Percentiles rank a stretch among this genome's conserved stretches.
phyloP scores from a whole-genome alignment of 2,797 vertebrate genomes.

The Enteromius anoplus region DNA sequence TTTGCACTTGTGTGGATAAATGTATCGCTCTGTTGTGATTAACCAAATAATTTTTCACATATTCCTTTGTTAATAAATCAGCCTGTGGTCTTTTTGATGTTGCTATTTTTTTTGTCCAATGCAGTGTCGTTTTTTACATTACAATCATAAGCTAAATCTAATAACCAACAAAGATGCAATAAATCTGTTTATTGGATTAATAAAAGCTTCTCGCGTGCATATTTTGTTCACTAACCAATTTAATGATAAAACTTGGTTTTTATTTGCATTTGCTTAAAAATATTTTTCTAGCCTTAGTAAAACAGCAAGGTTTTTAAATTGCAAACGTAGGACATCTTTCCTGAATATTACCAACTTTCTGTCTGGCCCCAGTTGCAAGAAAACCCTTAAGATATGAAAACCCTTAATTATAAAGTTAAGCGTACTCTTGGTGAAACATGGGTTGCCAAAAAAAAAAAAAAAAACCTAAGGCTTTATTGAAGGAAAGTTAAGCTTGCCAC shows the following conservation, averaged over 20 bases:
- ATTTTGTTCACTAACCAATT: neutral
- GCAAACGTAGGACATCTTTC: neutral
- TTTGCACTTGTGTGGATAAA: constrained; percentile 19
- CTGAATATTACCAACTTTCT: neutral
- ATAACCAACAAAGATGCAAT: neutral
- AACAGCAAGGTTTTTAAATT: neutral
- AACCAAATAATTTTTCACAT: neutral
- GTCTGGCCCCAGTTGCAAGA: no score
- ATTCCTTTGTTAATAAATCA: neutral
- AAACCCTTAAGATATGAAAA: no score
- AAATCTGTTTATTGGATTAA: neutral
- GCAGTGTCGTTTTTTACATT: neutral
- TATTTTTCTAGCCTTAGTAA: neutral
- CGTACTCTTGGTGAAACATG: no score
- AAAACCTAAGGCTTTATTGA: no score
- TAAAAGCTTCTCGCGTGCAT: neutral
- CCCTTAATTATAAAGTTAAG: no score
- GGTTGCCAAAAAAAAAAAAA: no score
- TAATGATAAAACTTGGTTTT: neutral
- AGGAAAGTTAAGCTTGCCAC: no score
- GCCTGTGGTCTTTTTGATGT: neutral
- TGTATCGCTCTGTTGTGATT: neutral
- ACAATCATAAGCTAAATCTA: neutral
- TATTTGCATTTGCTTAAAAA: neutral
- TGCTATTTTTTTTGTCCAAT: neutral